These are phyloP conservation scores for Takifugu rubripes DNA, from an alignment of 2,797 vertebrate genomes.

Conservation along the genomic window DNA sequence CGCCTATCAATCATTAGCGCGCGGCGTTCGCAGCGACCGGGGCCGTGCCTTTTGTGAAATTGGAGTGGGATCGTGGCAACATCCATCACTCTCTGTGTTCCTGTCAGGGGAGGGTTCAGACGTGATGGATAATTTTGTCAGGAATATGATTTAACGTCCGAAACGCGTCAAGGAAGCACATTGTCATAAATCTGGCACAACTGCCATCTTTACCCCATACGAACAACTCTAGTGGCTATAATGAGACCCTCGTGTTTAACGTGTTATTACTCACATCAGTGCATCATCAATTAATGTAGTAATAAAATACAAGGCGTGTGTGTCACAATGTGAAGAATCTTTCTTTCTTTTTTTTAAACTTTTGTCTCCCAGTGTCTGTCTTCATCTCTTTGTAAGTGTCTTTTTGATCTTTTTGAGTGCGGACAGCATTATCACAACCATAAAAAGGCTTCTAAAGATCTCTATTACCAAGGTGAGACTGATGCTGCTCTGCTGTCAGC, in stretches of 20 bases:
- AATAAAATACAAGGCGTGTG: too few species aligned
- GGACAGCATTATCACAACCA: conserved; percentile 41
- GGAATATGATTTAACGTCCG: conserved; percentile 55
- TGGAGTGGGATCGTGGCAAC: conserved; percentile 70
- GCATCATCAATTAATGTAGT: too few species aligned
- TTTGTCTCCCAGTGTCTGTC: not conserved
- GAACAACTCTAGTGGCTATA: conserved; percentile 25
- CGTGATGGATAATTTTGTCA: conserved; percentile 70
- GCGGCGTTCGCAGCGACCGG: conserved; percentile 43
- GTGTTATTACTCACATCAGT: conserved; percentile 37
- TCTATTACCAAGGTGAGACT: conserved; percentile 49
- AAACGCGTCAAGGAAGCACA: conserved; percentile 36
- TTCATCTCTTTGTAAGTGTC: not conserved
- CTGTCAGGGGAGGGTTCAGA: conserved; percentile 49
- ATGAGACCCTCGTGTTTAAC: conserved; percentile 26
- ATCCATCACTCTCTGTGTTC: conserved; percentile 54
- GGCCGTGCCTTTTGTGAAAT: conserved; percentile 66
- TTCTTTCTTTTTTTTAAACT: not conserved
- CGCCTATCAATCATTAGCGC: conserved; percentile 60
- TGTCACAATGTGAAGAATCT: conserved; percentile 1
- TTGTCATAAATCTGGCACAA: conserved; percentile 39
- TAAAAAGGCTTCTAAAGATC: conserved; percentile 37
- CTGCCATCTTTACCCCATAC: conserved; percentile 30
- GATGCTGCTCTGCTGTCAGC: conserved; percentile 48
- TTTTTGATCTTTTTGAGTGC: conserved; percentile 18